Percentiles rank a stretch among this genome's conserved stretches.
Evolutionary conservation across 2,113 vertebrate genomes (phyloP).

Genomic region (Limnothrissa miodon): DNA sequence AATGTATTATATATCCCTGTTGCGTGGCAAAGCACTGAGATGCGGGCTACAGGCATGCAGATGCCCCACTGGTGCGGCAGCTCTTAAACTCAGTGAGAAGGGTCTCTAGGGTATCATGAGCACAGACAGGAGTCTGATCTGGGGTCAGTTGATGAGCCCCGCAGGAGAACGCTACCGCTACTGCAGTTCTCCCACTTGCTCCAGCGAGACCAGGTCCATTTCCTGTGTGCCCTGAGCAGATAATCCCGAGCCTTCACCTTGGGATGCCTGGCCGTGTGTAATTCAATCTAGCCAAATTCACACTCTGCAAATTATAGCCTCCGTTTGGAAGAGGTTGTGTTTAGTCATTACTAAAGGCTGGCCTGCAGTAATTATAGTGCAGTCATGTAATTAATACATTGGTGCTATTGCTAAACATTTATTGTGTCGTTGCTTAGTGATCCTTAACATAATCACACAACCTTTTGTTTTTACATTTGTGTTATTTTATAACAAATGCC

Average conservation of each 20-base stretch:
- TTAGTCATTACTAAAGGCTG: background rate
- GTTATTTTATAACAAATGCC: too few relatives aligned
- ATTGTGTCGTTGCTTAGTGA: background rate
- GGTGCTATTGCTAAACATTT: background rate
- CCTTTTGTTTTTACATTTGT: too few relatives aligned
- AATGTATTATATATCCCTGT: too few relatives aligned
- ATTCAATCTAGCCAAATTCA: background rate
- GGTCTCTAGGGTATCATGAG: background rate
- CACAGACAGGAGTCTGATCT: background rate
- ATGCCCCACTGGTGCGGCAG: background rate
- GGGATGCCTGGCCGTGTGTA: background rate
- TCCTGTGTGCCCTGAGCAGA: background rate
- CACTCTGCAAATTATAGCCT: background rate
- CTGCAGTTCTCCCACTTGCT: too few relatives aligned
- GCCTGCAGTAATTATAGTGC: too few relatives aligned
- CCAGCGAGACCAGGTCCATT: background rate
- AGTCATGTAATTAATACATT: background rate
- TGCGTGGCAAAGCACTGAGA: background rate
- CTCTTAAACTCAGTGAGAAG: background rate
- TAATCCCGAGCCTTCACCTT: background rate
- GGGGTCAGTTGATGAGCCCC: background rate
- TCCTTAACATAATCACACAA: too few relatives aligned
- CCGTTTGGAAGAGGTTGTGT: background rate
- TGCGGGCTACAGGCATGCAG: background rate
- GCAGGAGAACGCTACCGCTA: background rate